A percentile compares a stretch with the other conserved stretches of the same genome.
Conservation (phyloP, 2,888 invertebrate genomes). For the Eurois occulta region DNA sequence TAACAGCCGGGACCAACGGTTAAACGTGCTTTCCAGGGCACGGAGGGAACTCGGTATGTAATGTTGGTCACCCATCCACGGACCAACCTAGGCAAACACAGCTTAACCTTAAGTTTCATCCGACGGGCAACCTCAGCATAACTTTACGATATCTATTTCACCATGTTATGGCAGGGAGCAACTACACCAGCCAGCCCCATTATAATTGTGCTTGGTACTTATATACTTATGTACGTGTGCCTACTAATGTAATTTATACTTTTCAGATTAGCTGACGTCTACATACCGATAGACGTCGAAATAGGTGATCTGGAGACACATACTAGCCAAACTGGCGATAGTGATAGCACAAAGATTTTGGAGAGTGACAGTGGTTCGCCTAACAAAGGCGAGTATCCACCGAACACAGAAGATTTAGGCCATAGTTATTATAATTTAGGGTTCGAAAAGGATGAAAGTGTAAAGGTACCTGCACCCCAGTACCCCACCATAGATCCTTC, state of each 20-base stretch:
- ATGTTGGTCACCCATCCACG: too few relatives aligned
- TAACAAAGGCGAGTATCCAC: conserved; percentile 14
- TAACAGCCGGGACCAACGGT: too few relatives aligned
- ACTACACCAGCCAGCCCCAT: too few relatives aligned
- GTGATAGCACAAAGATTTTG: background rate
- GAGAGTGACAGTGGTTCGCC: conserved; percentile 15
- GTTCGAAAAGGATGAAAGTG: conserved; percentile 66
- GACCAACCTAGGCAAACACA: too few relatives aligned
- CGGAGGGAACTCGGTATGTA: too few relatives aligned
- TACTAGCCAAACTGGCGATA: conserved; percentile 27
- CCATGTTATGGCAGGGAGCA: too few relatives aligned
- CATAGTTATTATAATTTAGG: conserved; percentile 71
- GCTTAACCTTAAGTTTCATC: too few relatives aligned
- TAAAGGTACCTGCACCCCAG: conserved; percentile 28
- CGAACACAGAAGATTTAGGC: conserved; percentile 9
- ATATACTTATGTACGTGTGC: background rate
- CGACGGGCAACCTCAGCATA: too few relatives aligned
- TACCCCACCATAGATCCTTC: conserved; percentile 76
- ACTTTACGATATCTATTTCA: too few relatives aligned
- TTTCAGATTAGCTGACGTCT: conserved; percentile 69
- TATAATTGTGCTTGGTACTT: too few relatives aligned
- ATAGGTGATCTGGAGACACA: conserved; percentile 47
- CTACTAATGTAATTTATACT: background rate
- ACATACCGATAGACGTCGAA: conserved; percentile 61
- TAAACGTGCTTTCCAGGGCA: too few relatives aligned